Evolutionary conservation across 2,888 invertebrate genomes (phyloP).

Genomic region (Ptychoptera contaminata): DNA sequence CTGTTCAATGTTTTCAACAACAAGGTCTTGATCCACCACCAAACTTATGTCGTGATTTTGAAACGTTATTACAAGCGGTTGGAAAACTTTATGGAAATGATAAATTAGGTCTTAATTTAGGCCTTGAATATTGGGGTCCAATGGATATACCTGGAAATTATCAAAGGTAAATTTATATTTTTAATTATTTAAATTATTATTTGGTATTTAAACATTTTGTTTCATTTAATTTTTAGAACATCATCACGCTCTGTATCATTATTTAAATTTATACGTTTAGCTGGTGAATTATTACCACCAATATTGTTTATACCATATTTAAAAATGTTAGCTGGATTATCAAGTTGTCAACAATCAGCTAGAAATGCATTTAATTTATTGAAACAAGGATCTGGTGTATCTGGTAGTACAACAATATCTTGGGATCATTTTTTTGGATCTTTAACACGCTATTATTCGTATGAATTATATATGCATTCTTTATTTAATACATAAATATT

Average conservation of each 20-base stretch:
- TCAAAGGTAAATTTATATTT: slow-evolving; percentile 10
- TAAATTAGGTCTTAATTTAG: slow-evolving; percentile 48
- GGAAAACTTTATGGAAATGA: slow-evolving; percentile 64
- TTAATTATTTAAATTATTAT: slow-evolving; percentile 5
- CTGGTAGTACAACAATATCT: slow-evolving; percentile 41
- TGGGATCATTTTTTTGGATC: slow-evolving; percentile 80
- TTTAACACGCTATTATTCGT: slow-evolving; percentile 54
- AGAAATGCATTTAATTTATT: slow-evolving; percentile 61
- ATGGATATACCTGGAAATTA: slow-evolving; percentile 18
- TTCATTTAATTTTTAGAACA: slow-evolving; percentile 16
- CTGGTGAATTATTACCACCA: slow-evolving; percentile 72
- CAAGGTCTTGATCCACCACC: slow-evolving; percentile 63
- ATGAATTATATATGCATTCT: slow-evolving; percentile 15
- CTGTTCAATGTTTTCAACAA: slow-evolving; percentile 53
- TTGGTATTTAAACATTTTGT: no score
- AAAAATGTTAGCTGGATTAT: slow-evolving; percentile 69
- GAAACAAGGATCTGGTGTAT: slow-evolving; percentile 43
- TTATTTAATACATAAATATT: neutral
- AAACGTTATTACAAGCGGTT: slow-evolving; percentile 64
- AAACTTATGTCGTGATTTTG: slow-evolving; percentile 62
- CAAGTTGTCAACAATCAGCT: slow-evolving; percentile 61
- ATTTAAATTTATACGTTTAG: slow-evolving; percentile 79
- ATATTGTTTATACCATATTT: slow-evolving; percentile 76
- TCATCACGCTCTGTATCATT: slow-evolving; percentile 58
- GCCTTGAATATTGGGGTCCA: slow-evolving; percentile 64